Base-by-base conservation (phyloP, 2,113 vertebrate genomes). In the Cinclus cinclus region DNA sequence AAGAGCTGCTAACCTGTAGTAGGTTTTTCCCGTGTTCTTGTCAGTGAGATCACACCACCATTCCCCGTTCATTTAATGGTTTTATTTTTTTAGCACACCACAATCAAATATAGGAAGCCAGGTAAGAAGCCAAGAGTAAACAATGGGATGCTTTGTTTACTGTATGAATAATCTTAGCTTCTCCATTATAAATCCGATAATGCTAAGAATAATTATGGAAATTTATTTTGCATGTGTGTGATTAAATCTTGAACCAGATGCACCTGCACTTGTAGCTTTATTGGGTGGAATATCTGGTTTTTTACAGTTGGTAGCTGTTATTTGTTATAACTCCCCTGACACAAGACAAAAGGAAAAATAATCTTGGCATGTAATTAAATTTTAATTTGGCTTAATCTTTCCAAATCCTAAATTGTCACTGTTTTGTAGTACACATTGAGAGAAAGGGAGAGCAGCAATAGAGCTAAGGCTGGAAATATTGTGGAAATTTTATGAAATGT, bases 371-470 rank as follows among this genome's bases (percentile, higher is more conserved):
- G 1, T 6, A 50, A 24, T n/a, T 22, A 42, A 94, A 90, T 88
- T 96, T 97, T 97, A 76, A 94, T 91, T 97, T 95, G 90, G 64
- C 82, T 96, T 89, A 75, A 70, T 83, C 58, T 96, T 97, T 96
- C 87, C 94, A 95, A 95, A 95, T 94, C 94, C 46, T 42, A 9
- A 74, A 71, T 35, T 94, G 83, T 96, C 92, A 94, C 87, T 91
- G 35, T 56, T 79, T 74, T 50, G 46, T 47, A 20, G 47, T 27
- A 60, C 44, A 39, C 52, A 39, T 47, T 91, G 83, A 69, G 52
- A 86, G 70, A n/a, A 84, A 52, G 42, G 65, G 64, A 81, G 23
- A 56, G 46, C 7, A 56, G 46, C 7, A 7, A 23, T 52, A 47
- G 74, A 16, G 15, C 64, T 56, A n/a, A 77, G 90, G 73, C 59